Evolutionary conservation across 2,113 vertebrate genomes (phyloP), one percentile per base, ranked within the genome.

Genomic region (Hippocampus barbouri): DNA sequence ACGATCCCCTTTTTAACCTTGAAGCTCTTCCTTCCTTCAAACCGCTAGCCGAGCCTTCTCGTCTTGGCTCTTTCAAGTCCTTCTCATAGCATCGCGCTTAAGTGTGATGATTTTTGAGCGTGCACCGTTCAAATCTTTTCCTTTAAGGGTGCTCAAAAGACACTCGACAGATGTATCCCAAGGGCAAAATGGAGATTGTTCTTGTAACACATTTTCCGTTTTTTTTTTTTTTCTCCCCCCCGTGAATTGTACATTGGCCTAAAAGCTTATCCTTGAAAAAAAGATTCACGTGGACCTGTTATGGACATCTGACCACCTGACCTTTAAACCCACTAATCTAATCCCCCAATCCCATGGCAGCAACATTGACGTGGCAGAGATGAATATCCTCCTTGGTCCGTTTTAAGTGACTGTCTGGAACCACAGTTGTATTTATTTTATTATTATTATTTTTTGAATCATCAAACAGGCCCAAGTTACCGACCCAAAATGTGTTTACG

Each of bases 81-180:
- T 34, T 63, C 68, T 79, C 73, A 62, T 82, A 76, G 79, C 85
- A 38, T 78, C 51, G 18, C 59, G 68, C 76, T 83, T 72, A 85
- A 89, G 85, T 80, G 81, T 84, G 79, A 69, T 87, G 84, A 87
- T 87, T 86, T 89, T 84, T 85, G 79, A 89, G 77, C 75, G 25
- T 60, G 71, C 71, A 79, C 71, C 38, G 76, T 80, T 77, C 27
- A 15, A 66, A 70, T 73, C 10, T 14, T 67, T 79, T 84, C 59
- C 72, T 81, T 83, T 69, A 78, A 87, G 81, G 69, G n/a, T 25
- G 47, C 77, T 83, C 71, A 34, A 47, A 76, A 72, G 67, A 73
- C 74, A 25, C 79, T 84, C 76, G 73, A 68, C 72, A 74, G 75
- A 60, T 62, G 1, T 65, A 59, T 74, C 77, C 73, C 78, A 79